These are phyloP conservation scores for Bedellia somnulentella DNA, from an alignment of 2,888 invertebrate genomes.

Conservation along the genomic window DNA sequence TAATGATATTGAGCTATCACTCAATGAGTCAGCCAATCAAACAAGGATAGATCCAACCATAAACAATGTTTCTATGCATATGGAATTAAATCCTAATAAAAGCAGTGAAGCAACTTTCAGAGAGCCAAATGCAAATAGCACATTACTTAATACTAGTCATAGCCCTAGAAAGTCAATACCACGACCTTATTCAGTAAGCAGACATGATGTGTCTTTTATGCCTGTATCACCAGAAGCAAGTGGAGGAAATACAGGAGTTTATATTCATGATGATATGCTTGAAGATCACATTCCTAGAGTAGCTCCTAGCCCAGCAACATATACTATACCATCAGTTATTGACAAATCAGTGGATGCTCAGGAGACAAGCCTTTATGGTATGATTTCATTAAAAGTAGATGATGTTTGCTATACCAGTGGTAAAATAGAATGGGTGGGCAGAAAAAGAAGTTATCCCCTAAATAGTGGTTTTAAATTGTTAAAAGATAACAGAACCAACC, in stretches of 20 bases:
- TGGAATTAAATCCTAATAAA: no score
- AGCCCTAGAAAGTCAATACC: no score
- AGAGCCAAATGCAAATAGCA: no score
- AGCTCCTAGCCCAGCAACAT: conserved; percentile 35
- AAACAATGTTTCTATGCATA: no score
- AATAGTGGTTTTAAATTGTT: conserved; percentile 48
- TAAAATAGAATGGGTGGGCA: conserved; percentile 49
- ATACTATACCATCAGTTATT: conserved; percentile 26
- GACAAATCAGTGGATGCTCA: conserved; percentile 17
- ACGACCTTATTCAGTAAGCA: no score
- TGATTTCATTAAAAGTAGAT: conserved; percentile 41
- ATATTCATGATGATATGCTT: no score
- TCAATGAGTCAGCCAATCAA: conserved; percentile 4
- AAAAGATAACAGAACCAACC: conserved; percentile 14
- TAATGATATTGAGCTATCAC: conserved; percentile 21
- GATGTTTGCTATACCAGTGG: conserved; percentile 53
- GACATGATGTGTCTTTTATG: not conserved
- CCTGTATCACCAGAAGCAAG: no score
- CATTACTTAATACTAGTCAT: no score
- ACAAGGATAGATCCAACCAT: no score
- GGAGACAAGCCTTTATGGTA: conserved; percentile 29
- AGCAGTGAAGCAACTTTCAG: no score
- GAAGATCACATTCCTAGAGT: conserved; percentile 35
- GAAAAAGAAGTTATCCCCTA: conserved; percentile 39
- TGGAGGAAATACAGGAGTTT: no score